Evolutionary conservation across 2,797 vertebrate genomes (phyloP).

Genomic region (Diplodus puntazzo): DNA sequence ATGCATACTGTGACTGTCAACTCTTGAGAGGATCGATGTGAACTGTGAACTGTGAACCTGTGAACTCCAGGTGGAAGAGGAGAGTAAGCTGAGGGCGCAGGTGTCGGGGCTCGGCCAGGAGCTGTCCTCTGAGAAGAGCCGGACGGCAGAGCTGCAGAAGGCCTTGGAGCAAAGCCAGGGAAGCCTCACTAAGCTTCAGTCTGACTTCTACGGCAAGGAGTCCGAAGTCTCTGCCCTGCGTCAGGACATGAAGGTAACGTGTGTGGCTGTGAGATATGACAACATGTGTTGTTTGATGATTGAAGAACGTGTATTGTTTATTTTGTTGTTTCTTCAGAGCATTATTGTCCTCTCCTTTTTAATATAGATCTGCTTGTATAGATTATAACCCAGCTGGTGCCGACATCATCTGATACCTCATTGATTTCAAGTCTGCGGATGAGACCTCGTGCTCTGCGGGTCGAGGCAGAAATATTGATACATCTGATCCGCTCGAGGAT

Average conservation of each 20-base stretch:
- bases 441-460: too few relatives aligned
- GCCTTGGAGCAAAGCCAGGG: slow-evolving; percentile 84
- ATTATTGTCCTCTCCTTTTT: too few relatives aligned
- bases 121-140: slow-evolving; percentile 86
- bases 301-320: too few relatives aligned
- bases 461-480: too few relatives aligned
- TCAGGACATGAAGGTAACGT: slow-evolving; percentile 93
- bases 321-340: too few relatives aligned
- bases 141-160: slow-evolving; percentile 85
- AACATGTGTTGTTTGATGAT: too few relatives aligned
- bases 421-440: too few relatives aligned
- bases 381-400: too few relatives aligned
- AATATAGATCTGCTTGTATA: too few relatives aligned
- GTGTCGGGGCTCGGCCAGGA: slow-evolving; percentile 84
- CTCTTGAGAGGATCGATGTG: background rate
- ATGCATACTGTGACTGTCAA: background rate
- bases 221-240: slow-evolving; percentile 94
- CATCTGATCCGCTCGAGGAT: too few relatives aligned
- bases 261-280: too few relatives aligned
- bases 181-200: slow-evolving; percentile 87
- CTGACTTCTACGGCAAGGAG: slow-evolving; percentile 94
- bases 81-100: slow-evolving; percentile 88
- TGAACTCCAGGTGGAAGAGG: slow-evolving; percentile 87
- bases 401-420: too few relatives aligned
- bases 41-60: background rate